Base-by-base conservation (phyloP, 2,113 vertebrate genomes). In the Neomonachus schauinslandi region DNA sequence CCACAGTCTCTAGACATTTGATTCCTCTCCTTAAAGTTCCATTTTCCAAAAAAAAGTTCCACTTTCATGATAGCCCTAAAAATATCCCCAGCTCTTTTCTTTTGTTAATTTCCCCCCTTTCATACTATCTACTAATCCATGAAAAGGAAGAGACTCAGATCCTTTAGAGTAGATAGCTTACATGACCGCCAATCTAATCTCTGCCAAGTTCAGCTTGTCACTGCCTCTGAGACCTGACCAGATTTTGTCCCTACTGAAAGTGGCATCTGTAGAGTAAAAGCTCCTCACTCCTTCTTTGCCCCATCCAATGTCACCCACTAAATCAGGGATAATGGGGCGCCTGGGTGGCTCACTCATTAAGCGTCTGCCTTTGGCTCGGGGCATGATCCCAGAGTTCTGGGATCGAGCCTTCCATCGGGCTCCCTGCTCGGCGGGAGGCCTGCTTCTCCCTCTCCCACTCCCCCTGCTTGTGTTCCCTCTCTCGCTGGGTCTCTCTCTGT, bases 21-120 rank as follows among this genome's bases (percentile, higher is more conserved):
- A 86, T 84, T 95, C 46, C n/a, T 95, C 31, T 96, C 76, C 24
- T 89, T 79, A 42, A 71, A 69, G 33, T 69, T 69, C 33, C 33
- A 69, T 36, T 36, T n/a, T 65, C 61, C 5, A 65, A 65, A 65
- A 67, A 33, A 67, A 67, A 67, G 15, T 76, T 92, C 53, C 36
- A 85, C 2, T 79, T 72, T 81, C 67, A 72, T 0, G 14, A n/a
- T 16, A 65, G 22, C 14, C 28, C 46, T 67, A 77, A n/a, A 91
- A 76, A 80, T 55, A 94, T 53, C 18, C 12, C 18, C 36, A 18
- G 36, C 8, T 83, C 61, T 59, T 63, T 82, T 14, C 74, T 84
- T 61, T 89, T 36, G 39, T 86, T 61, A 93, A 39, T 74, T 21
- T 36, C 69, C 39, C 18, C 16, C 33, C 53, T 90, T 88, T 83